Evolutionary conservation across 2,113 vertebrate genomes (phyloP).

Genomic region (Meleagris gallopavo): DNA sequence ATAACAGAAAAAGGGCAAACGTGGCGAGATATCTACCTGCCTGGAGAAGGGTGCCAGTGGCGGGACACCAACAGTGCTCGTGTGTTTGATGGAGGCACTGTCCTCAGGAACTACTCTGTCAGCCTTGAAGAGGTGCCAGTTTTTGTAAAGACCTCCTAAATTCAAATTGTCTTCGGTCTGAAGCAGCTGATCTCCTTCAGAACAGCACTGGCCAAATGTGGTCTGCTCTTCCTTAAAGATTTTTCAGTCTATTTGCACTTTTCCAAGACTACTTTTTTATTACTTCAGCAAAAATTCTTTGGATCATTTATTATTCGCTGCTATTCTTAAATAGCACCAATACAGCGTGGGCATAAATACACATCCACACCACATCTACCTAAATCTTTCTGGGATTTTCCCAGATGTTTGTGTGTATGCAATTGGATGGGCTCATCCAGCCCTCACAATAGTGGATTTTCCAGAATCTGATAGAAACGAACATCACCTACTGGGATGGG

Average conservation of each 20-base stretch:
- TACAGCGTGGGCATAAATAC: background rate
- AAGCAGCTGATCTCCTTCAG: background rate
- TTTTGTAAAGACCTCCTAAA: conserved; percentile 77
- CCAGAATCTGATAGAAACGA: background rate
- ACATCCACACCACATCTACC: accelerated
- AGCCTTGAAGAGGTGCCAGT: conserved; percentile 83
- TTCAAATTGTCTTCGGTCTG: background rate
- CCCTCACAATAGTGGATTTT: background rate
- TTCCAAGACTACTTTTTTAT: background rate
- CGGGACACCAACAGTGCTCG: conserved; percentile 81
- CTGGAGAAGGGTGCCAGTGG: conserved; percentile 84
- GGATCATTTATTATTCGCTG: background rate
- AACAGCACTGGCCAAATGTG: background rate
- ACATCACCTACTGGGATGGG: background rate
- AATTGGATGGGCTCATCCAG: background rate
- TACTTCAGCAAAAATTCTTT: background rate
- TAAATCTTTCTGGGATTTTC: background rate
- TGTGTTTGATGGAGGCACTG: conserved; percentile 88
- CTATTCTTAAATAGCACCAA: background rate
- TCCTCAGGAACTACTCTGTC: conserved; percentile 83
- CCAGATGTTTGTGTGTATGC: accelerated
- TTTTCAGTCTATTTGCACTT: background rate
- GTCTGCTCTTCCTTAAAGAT: background rate
- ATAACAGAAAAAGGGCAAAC: conserved; percentile 83
- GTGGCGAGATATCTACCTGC: conserved; percentile 87